Base-by-base conservation (phyloP, 2,888 invertebrate genomes). In the Idaea dimidiata region DNA sequence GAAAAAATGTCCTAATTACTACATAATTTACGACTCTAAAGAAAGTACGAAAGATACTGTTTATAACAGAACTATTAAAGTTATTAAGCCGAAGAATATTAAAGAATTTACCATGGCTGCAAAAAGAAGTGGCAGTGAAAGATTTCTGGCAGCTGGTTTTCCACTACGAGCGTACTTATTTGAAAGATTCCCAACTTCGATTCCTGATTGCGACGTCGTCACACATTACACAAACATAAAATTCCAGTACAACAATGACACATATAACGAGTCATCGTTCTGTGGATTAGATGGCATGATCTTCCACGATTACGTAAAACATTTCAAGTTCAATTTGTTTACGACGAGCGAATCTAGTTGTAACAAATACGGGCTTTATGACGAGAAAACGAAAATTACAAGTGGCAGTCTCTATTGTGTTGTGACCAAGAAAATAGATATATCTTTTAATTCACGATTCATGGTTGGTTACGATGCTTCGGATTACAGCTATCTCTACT, bases 381-480 rank as follows among this genome's bases (percentile, higher is more conserved):
- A 61, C 0, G 57, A 54, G 0, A 60, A 71, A 3, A 72, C 75
- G 4, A 60, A 66, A 6, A 24, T 61, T 4, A 61, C 67, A 4
- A 76, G 73, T 2, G 85, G 85, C 0, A 79, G 77, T 60, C 74
- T 87, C 16, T 81, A 80, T 1, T 76, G 81, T 58, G 66, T 85
- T 0, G 33, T 78, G 16, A 67, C 72, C 1, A 64, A 72, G 6
- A 69, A 79, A 43, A 64, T 83, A 18, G 86, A 87, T 57, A 75
- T 87, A 62, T 86, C 87, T 0, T 87, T 87, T 53, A 85, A 86
- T 69, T 83, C 87, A 2, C 76, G 86, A 61, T 87, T 86, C 64
- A 67, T 86, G 70, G 76, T 78, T 1, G 61, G 33, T 43, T 87
- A 84, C 63, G 65, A 74, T 0, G 54, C 71, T 10, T 67, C 71